Conservation (phyloP, 2,113 vertebrate species). For the Mus spicilegus region DNA sequence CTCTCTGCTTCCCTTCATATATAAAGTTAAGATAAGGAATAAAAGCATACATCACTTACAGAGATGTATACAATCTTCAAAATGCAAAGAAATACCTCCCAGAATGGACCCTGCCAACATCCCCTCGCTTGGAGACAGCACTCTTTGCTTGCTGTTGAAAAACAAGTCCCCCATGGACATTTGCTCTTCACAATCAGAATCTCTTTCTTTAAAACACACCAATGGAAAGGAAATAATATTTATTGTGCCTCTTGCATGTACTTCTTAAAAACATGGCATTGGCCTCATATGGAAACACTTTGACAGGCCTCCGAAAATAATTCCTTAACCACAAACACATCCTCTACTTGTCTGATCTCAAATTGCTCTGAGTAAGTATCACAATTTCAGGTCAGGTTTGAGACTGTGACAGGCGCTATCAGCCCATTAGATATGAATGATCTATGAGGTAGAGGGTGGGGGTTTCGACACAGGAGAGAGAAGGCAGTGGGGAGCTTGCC, state of each 20-base stretch:
- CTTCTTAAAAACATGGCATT: slow-evolving; percentile 60
- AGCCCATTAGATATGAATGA: slow-evolving; percentile 66
- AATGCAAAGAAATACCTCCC: not conserved
- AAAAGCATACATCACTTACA: not conserved
- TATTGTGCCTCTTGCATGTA: slow-evolving; percentile 65
- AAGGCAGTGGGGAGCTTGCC: not conserved
- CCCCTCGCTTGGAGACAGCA: not conserved
- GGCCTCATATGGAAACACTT: slow-evolving; percentile 79
- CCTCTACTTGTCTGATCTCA: slow-evolving; percentile 78
- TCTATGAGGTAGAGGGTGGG: slow-evolving; percentile 61
- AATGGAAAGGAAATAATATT: slow-evolving; percentile 75
- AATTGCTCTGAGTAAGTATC: slow-evolving; percentile 70
- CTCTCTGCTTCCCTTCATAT: no score
- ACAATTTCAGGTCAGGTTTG: slow-evolving; percentile 65
- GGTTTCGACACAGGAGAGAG: not conserved
- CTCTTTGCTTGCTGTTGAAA: slow-evolving; percentile 32
- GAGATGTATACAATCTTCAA: not conserved
- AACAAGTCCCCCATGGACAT: not conserved
- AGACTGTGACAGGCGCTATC: slow-evolving; percentile 66
- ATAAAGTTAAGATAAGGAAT: not conserved
- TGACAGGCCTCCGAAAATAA: slow-evolving; percentile 69
- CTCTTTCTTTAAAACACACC: slow-evolving; percentile 23
- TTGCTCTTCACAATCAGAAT: slow-evolving; percentile 22
- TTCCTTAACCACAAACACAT: slow-evolving; percentile 79
- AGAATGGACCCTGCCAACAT: not conserved